Base-by-base conservation (phyloP, 2,888 invertebrate species). In the Eristalis pertinax region DNA sequence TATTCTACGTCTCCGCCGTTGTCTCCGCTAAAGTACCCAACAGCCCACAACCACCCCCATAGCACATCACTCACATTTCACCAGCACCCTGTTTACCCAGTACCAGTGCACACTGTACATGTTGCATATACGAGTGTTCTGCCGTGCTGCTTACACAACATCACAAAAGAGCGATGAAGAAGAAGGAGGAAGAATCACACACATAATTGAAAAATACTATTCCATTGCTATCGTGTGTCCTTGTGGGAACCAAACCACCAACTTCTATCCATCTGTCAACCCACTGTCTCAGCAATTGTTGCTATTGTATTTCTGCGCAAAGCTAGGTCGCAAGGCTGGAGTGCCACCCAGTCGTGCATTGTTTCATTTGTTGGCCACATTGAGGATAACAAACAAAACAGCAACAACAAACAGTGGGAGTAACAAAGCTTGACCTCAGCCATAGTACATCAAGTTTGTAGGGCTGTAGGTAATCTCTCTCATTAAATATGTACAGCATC, bases 391-490 rank as follows among this genome's bases (percentile, higher is more conserved):
- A 43, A 70, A 65, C 63, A 76, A 24, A 76, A 72, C 67, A 78
- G 22, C 22, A 80, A 78, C 29, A 82, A 68, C 41, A 50, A n/a
- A 43, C n/a, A n/a, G n/a, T 41, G 63, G 43, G 50, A 79, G 82
- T 78, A 83, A 83, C 82, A 86, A 75, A 79, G 75, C 86, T 86
- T 86, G 86, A 86, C 82, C 86, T 86, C 86, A 86, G 86, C 82
- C 86, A 76, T 32, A 76, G 75, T 72, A 72, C 70, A 70, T 58
- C 78, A 78, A 74, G 73, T 32, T 32, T 32, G 8, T 43, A 80
- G 72, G 60, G 60, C 77, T 85, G 60, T 60, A 78, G 85, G 85
- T 82, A 86, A 79, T 86, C 78, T 82, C 62, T 58, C 78, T 86
- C 83, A 83, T 83, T 83, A 86, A 83, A 86, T 83, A 82, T 86